Evolutionary conservation across 2,888 invertebrate genomes (phyloP), one percentile per base, ranked within the genome.

Genomic region (Drosophila pseudotalamancana): DNA sequence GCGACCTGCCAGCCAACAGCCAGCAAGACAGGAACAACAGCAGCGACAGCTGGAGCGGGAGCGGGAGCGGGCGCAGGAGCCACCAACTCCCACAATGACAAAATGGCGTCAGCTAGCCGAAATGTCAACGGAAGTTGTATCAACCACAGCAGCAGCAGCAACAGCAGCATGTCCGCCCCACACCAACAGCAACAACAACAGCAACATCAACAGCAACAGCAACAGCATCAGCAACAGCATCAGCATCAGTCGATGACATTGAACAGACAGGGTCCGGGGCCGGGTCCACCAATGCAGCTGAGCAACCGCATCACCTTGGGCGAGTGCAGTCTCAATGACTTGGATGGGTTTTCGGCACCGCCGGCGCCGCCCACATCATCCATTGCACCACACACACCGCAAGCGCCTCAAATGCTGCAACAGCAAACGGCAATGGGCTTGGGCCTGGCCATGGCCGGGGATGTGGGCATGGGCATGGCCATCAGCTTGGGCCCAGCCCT

Each of bases 271-370:
- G 69, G 84, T 4, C 73, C 75, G 34, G 80, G 73, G 11, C 72
- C 77, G 6, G 66, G 61, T 6, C 69, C 67, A 4, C 73, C 75
- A 32, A 78, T 77, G 27, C 75, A 66, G 40, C 65, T 68, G 42
- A 73, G 65, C 64, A 68, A 53, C 32, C 86, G 89, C 68, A 64
- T 84, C 54, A 79, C 88, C 64, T 77, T 89, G 77, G 81, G 72
- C 55, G 88, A 89, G 66, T 89, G 87, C 80, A 89, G 74, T 71
- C 77, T 87, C 56, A 88, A 87, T 73, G 83, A 77, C 45, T 54
- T 81, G 60, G 76, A 69, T 50, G 61, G 63, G 31, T 77, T 71
- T 46, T 50, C 76, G 12, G 62, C 68, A 5, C 55, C 84, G 65
- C 35, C 63, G 59, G 32, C 60, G 55, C 53, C 61, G 63, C 39